Evolutionary conservation across 1,140 invertebrate genomes (phyloP).

Genomic region (Onthophagus taurus): DNA sequence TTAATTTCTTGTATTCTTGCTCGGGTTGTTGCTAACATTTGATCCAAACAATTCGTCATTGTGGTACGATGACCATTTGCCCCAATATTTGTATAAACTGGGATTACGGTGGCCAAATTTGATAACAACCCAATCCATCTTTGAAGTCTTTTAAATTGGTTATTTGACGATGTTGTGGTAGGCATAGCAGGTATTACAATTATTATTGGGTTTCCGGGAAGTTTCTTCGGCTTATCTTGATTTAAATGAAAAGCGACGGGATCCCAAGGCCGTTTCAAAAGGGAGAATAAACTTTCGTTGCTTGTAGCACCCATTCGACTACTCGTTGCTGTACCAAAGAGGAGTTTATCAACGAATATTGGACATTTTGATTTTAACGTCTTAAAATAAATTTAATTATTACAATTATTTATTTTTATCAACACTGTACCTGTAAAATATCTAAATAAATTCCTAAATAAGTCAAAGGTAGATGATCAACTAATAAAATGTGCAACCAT

Average conservation of each 20-base stretch:
- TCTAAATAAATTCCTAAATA: slow-evolving; percentile 71
- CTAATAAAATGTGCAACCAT: slow-evolving; percentile 68
- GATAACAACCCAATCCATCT: slow-evolving; percentile 63
- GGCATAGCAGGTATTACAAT: slow-evolving; percentile 57
- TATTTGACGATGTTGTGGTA: slow-evolving; percentile 33
- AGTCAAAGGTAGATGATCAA: slow-evolving; percentile 58
- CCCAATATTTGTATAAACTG: slow-evolving; percentile 46
- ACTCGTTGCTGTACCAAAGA: slow-evolving; percentile 43
- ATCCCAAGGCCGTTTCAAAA: slow-evolving; percentile 72
- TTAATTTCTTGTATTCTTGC: slow-evolving; percentile 63
- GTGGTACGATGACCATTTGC: slow-evolving; percentile 40
- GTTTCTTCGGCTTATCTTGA: slow-evolving; percentile 44
- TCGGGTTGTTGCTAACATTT: slow-evolving; percentile 56
- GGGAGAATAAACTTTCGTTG: slow-evolving; percentile 46
- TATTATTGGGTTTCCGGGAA: slow-evolving; percentile 63
- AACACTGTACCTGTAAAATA: slow-evolving; percentile 47
- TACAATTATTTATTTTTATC: background rate
- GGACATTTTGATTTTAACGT: slow-evolving; percentile 67
- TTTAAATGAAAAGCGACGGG: slow-evolving; percentile 42
- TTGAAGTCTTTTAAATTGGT: slow-evolving; percentile 47
- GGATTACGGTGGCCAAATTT: slow-evolving; percentile 58
- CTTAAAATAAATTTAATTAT: slow-evolving; percentile 38
- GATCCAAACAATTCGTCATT: slow-evolving; percentile 53
- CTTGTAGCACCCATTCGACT: slow-evolving; percentile 38
- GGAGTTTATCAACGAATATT: slow-evolving; percentile 67